These are phyloP conservation scores for Aspidapion aeneum DNA, from an alignment of 2,888 invertebrate genomes.

Conservation along the genomic window DNA sequence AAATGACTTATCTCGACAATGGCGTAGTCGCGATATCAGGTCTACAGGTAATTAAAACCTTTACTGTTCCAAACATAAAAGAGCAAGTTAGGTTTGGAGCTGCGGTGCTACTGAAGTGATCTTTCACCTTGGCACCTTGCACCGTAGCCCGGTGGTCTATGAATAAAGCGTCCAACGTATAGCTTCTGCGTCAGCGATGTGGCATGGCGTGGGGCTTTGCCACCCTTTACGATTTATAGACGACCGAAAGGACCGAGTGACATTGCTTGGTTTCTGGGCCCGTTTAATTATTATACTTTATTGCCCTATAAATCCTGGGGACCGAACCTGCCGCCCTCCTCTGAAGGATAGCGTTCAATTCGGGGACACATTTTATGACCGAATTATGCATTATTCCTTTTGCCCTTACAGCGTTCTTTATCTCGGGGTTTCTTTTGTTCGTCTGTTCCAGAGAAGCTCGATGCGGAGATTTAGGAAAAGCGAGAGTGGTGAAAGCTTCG, in stretches of 20 bases:
- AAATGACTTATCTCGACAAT: too few relatives aligned
- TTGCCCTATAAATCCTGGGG: conserved; percentile 68
- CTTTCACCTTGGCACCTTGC: not conserved
- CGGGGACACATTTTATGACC: conserved; percentile 62
- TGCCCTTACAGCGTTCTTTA: conserved; percentile 25
- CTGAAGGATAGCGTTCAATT: conserved; percentile 58
- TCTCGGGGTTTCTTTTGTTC: conserved; percentile 32
- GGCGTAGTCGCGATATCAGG: too few relatives aligned
- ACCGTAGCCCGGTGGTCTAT: not conserved
- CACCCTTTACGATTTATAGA: not conserved
- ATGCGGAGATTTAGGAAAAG: conserved; percentile 37
- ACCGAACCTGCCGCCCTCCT: conserved; percentile 50
- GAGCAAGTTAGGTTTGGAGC: too few relatives aligned
- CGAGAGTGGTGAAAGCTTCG: conserved; percentile 24
- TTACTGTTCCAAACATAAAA: too few relatives aligned
- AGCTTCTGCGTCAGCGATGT: not conserved
- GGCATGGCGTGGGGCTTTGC: not conserved
- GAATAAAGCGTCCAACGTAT: not conserved
- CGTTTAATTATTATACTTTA: conserved; percentile 77
- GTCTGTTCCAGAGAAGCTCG: conserved; percentile 33
- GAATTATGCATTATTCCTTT: conserved; percentile 57
- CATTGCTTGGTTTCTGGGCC: not conserved
- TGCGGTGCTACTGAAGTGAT: too few relatives aligned
- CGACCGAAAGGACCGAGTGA: not conserved
- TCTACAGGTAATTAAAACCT: too few relatives aligned